These are phyloP conservation scores for Sphaerodactylus townsendi DNA, from an alignment of 2,113 vertebrate genomes.

Conservation along the genomic window DNA sequence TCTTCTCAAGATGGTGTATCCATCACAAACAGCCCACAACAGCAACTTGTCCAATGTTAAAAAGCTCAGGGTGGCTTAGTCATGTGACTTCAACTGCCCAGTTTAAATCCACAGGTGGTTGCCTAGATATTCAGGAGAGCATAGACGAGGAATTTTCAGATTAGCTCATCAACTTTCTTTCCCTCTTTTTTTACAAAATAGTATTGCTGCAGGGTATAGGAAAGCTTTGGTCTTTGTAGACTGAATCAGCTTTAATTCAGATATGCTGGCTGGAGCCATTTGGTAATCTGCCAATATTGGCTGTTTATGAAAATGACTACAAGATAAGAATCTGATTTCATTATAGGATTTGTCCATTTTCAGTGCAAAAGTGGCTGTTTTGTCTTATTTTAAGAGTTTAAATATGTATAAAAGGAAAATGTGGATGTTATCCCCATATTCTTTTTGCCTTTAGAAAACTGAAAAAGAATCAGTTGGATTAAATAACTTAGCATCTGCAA, in stretches of 20 bases:
- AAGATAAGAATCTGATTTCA: background rate
- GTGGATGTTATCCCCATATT: no score
- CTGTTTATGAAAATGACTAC: background rate
- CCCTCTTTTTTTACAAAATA: background rate
- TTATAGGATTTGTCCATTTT: background rate
- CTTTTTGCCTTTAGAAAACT: no score
- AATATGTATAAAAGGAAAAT: no score
- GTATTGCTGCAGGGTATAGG: no score
- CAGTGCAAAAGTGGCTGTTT: no score
- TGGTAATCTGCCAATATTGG: background rate
- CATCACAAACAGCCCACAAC: background rate
- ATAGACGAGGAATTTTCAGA: background rate
- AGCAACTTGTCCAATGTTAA: no score
- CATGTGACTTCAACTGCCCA: no score
- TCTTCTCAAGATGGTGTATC: background rate
- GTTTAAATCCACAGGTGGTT: no score
- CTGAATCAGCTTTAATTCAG: background rate
- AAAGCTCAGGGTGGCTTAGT: no score
- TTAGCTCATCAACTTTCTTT: background rate
- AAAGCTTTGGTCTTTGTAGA: background rate
- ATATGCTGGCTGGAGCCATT: background rate
- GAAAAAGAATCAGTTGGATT: no score
- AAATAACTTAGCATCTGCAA: no score
- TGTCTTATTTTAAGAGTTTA: no score
- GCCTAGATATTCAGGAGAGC: background rate